Evolutionary conservation across 2,113 vertebrate genomes (phyloP).

Genomic region (Tauraco erythrolophus): DNA sequence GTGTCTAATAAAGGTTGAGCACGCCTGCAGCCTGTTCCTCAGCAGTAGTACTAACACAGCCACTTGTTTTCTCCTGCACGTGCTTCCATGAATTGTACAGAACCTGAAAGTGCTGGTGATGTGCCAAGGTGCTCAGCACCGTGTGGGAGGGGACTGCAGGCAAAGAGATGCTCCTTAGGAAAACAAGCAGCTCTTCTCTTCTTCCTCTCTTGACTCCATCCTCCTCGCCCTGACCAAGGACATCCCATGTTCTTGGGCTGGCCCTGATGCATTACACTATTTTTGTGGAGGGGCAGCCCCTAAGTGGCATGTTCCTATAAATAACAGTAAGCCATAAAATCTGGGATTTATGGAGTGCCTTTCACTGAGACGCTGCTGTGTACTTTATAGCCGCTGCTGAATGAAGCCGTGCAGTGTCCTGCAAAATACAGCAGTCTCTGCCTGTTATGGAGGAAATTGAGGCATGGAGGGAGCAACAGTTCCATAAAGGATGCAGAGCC

Average conservation of each 20-base stretch:
- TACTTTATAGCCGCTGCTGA: background rate
- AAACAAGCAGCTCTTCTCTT: background rate
- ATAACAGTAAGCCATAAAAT: background rate
- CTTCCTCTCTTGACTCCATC: background rate
- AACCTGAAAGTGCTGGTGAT: background rate
- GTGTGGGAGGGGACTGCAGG: background rate
- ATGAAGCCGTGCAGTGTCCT: accelerated
- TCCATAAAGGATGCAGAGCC: background rate
- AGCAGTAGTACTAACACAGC: background rate
- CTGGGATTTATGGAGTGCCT: background rate
- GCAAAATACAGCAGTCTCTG: background rate
- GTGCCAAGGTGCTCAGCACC: background rate
- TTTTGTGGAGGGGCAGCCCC: background rate
- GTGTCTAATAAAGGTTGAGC: background rate
- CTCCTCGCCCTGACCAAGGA: background rate
- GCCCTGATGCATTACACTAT: background rate
- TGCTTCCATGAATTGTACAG: background rate
- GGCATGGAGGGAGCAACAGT: background rate
- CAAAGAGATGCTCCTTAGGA: background rate
- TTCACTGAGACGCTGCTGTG: background rate
- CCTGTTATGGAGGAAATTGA: background rate
- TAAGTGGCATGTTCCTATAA: background rate
- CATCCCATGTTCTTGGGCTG: background rate
- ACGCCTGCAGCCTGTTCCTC: background rate
- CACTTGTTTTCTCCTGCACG: accelerated